Percentiles rank a stretch among this genome's conserved stretches.
phyloP scores from a whole-genome alignment of 64 coral and sea anemone species.

The Trachythela sp. region DNA sequence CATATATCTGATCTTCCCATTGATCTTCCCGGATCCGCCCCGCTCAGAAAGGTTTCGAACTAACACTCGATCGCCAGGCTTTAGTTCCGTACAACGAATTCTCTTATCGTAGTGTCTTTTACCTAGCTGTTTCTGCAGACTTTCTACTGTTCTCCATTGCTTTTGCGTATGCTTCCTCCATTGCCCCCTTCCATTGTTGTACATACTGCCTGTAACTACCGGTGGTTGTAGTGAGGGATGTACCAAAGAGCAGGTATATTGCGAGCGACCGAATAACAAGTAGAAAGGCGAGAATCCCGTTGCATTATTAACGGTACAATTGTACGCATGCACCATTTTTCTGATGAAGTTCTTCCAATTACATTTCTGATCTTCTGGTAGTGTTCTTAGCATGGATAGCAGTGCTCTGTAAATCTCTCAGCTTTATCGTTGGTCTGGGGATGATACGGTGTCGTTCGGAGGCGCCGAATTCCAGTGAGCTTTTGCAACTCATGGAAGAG shows the following conservation, averaged over 20 bases:
- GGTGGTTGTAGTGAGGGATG: background rate
- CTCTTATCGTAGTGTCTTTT: constrained; percentile 30
- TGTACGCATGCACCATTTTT: constrained; percentile 52
- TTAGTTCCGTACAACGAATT: background rate
- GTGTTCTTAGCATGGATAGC: constrained; percentile 42
- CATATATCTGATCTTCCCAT: constrained; percentile 15
- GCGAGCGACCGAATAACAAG: constrained; percentile 37
- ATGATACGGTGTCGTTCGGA: constrained; percentile 38
- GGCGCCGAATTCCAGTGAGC: constrained; percentile 2
- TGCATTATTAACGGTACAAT: constrained; percentile 32
- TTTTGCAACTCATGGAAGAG: constrained; percentile 34
- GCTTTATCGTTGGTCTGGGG: constrained; percentile 39
- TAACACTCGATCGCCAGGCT: background rate
- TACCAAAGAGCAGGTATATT: constrained; percentile 29
- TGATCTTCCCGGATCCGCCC: constrained; percentile 34
- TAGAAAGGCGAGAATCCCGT: constrained; percentile 51
- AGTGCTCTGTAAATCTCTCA: constrained; percentile 43
- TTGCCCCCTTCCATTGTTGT: constrained; percentile 15
- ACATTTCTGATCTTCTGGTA: constrained; percentile 28
- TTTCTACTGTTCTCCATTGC: background rate
- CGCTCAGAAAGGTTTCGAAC: constrained; percentile 33
- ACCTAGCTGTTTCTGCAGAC: background rate
- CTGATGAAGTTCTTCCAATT: constrained; percentile 36
- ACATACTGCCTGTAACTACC: background rate
- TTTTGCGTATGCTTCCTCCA: constrained; percentile 34